Evolutionary conservation across 2,113 vertebrate species (phyloP), one percentile per base, ranked within the genome.

Genomic region (Pitta sordida): DNA sequence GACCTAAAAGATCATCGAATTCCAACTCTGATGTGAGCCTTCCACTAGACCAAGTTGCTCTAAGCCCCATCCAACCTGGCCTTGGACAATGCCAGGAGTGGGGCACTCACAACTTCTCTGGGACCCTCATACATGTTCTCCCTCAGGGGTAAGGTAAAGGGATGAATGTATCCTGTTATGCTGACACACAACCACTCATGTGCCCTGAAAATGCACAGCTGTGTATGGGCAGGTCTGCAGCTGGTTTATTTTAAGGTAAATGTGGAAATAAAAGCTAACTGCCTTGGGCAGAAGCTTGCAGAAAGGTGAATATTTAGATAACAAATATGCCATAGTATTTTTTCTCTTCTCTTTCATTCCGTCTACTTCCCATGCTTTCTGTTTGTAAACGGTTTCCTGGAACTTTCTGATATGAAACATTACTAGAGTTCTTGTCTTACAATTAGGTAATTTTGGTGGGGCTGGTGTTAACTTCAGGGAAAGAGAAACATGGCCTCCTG

Each of bases 261-360:
- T 32, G 15, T n/a, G 73, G 32, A 73, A 88, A 52, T 4, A 58
- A 71, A 59, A 70, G 30, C 2, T 41, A 52, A n/a, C 15, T 85
- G 39, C 11, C 48, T n/a, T 11, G 9, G 24, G 22, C 41, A 91
- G 18, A 7, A 56, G 11, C 52, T 43, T 86, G 22, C 55, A 46
- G 27, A 82, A 82, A 78, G 30, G 16, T 64, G n/a, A 60, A 13
- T 59, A 55, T 36, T 59, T 79, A 60, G 26, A 32, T 44, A 1
- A 60, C 39, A 90, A 89, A 64, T 34, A 15, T 0, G 3, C 18
- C 0, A 1, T 13, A 2, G 14, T 27, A 4, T 19, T 27, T 53
- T 10, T 16, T 15, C 1, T 22, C 2, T 34, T 21, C 11, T 23
- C 4, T 24, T 49, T 41, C 15, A n/a, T n/a, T 9, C 37, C 23